These are phyloP conservation scores for Morphnarchus princeps DNA, from an alignment of 2,113 vertebrate species.

Conservation along the genomic window DNA sequence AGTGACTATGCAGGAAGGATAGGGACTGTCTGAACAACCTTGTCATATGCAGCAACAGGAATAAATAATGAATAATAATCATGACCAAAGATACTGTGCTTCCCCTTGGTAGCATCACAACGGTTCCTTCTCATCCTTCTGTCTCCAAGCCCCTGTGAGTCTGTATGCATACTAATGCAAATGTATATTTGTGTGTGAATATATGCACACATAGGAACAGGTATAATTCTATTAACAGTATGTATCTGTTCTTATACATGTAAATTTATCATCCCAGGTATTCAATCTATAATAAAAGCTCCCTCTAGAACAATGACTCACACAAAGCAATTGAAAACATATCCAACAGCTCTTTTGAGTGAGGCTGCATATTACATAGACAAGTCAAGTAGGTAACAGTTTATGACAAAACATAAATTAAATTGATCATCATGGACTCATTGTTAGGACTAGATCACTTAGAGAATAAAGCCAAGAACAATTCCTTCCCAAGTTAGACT, in stretches of 20 bases:
- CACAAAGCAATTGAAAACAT: conserved; percentile 32
- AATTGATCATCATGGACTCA: conserved; percentile 44
- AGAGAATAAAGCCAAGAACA: conserved; percentile 41
- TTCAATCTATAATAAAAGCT: conserved; percentile 33
- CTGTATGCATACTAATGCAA: background rate
- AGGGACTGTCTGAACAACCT: background rate
- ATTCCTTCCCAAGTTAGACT: background rate
- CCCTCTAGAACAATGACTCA: conserved; percentile 59
- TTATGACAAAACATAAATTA: conserved; percentile 63
- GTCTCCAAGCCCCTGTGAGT: background rate
- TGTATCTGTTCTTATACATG: background rate
- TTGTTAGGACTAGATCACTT: conserved; percentile 48
- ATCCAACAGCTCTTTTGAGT: conserved; percentile 43
- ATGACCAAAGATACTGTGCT: background rate
- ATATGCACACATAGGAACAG: background rate
- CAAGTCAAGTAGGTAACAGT: conserved; percentile 41
- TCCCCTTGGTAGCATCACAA: background rate
- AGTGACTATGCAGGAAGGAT: background rate
- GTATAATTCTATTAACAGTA: background rate
- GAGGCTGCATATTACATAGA: conserved; percentile 15
- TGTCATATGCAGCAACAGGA: background rate
- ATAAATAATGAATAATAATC: background rate
- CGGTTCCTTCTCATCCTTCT: background rate
- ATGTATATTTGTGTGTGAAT: background rate
- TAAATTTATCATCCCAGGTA: conserved; percentile 1